Conservation (phyloP, 2,888 invertebrate species). For the Pseudoips prasinana region DNA sequence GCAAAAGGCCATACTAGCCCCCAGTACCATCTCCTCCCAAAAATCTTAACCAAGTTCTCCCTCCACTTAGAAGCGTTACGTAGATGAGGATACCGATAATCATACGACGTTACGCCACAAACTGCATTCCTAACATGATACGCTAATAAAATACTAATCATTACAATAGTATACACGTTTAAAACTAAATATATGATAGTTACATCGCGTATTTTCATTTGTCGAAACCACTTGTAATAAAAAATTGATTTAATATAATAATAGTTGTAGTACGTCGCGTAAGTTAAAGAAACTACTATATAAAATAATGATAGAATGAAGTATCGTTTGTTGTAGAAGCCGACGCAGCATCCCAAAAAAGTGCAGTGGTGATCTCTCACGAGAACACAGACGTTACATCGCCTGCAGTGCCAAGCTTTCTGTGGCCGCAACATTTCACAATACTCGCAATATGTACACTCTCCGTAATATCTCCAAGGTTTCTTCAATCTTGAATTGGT, state of each 20-base stretch:
- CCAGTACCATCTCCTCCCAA: slow-evolving; percentile 82
- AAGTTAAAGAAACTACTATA: slow-evolving; percentile 84
- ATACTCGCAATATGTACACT: slow-evolving; percentile 83
- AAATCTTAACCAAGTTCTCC: slow-evolving; percentile 85
- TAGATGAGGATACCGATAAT: slow-evolving; percentile 55
- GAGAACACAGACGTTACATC: slow-evolving; percentile 90
- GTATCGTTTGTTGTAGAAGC: slow-evolving; percentile 90
- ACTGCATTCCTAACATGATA: slow-evolving; percentile 73
- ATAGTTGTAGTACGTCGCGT: slow-evolving; percentile 85
- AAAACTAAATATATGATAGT: slow-evolving; percentile 44
- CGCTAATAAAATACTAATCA: slow-evolving; percentile 38
- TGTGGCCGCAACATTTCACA: slow-evolving; percentile 88
- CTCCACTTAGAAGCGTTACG: slow-evolving; percentile 85
- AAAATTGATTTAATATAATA: slow-evolving; percentile 78
- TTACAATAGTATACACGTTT: slow-evolving; percentile 43
- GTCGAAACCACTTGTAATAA: slow-evolving; percentile 34
- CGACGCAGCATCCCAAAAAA: slow-evolving; percentile 92
- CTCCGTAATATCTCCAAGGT: slow-evolving; percentile 7
- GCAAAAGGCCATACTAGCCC: slow-evolving; percentile 53
- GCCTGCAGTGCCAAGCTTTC: slow-evolving; percentile 92
- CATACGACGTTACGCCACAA: slow-evolving; percentile 74
- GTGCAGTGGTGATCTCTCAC: slow-evolving; percentile 93
- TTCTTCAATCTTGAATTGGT: slow-evolving; percentile 43
- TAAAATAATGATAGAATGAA: slow-evolving; percentile 88
- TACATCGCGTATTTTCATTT: slow-evolving; percentile 39